Evolutionary conservation across 2,797 vertebrate species (phyloP).

Genomic region (Sebastes hubbsi): DNA sequence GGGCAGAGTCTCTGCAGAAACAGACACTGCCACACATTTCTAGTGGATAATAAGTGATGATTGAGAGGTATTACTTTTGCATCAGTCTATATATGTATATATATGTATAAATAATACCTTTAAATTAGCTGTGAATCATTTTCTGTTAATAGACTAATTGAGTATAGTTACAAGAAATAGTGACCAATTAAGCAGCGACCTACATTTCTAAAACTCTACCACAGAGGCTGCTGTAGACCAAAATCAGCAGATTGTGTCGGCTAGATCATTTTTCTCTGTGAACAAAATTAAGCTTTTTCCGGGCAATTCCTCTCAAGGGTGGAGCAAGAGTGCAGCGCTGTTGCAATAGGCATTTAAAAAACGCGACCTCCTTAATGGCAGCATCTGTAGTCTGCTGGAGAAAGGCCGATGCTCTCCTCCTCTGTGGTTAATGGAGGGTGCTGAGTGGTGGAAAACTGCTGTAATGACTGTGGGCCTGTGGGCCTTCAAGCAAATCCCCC

Average conservation of each 20-base stretch:
- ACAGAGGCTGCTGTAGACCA: not conserved
- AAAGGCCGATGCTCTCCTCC: slow-evolving; percentile 16
- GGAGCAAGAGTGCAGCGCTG: not conserved
- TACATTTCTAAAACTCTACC: not conserved
- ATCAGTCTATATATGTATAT: too few relatives aligned
- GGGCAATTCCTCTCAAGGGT: slow-evolving; percentile 6
- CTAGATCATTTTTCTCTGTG: not conserved
- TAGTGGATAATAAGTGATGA: too few relatives aligned
- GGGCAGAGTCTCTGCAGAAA: too few relatives aligned
- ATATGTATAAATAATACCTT: too few relatives aligned
- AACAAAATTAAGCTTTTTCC: not conserved
- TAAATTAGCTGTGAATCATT: not conserved
- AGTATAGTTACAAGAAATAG: not conserved
- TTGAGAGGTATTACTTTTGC: too few relatives aligned
- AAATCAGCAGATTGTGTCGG: not conserved
- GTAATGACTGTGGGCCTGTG: slow-evolving; percentile 68
- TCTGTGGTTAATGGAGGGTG: slow-evolving; percentile 59
- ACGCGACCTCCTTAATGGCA: slow-evolving; percentile 6
- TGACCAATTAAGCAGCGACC: not conserved
- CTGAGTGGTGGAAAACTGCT: slow-evolving; percentile 62
- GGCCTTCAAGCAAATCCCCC: slow-evolving; percentile 56
- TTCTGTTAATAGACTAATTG: too few relatives aligned
- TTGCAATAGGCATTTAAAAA: slow-evolving; percentile 17
- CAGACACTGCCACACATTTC: too few relatives aligned
- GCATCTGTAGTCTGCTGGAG: slow-evolving; percentile 25